Conservation (phyloP, 1,140 invertebrate genomes). For the Leptopilina boulardi region DNA sequence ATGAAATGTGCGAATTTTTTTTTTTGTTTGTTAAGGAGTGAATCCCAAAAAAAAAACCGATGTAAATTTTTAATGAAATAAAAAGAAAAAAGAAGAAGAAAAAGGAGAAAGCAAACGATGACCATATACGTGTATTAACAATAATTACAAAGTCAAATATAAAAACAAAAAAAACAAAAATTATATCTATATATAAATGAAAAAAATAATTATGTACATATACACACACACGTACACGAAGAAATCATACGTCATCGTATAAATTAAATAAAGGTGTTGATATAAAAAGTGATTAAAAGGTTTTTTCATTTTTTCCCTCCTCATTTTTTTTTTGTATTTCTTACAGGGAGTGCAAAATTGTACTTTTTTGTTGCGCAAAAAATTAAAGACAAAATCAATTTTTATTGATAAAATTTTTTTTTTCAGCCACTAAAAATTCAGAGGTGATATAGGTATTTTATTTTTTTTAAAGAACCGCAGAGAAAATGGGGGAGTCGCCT, state of each 20-base stretch:
- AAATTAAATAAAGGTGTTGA: conserved; percentile 72
- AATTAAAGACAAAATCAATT: too few species aligned
- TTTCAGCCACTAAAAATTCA: conserved; percentile 13
- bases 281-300: conserved; percentile 60
- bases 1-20: conserved; percentile 1
- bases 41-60: conserved; percentile 13
- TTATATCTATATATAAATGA: conserved; percentile 50
- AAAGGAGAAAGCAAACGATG: conserved; percentile 61
- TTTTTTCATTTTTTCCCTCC: conserved; percentile 10
- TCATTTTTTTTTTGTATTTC: neutral
- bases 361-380: too few species aligned
- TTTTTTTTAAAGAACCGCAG: neutral
- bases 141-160: conserved; percentile 67
- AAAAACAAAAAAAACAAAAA: conserved; percentile 49
- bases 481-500: neutral
- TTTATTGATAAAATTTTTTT: too few species aligned
- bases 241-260: conserved; percentile 65
- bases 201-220: conserved; percentile 46
- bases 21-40: neutral
- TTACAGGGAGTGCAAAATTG: too few species aligned
- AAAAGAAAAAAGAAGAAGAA: too few species aligned
- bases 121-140: conserved; percentile 72
- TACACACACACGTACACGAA: conserved; percentile 27
- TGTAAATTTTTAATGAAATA: conserved; percentile 40
- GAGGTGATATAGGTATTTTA: neutral